These are phyloP conservation scores for Aporophyla lueneburgensis DNA, from an alignment of 2,888 invertebrate genomes.

Conservation along the genomic window DNA sequence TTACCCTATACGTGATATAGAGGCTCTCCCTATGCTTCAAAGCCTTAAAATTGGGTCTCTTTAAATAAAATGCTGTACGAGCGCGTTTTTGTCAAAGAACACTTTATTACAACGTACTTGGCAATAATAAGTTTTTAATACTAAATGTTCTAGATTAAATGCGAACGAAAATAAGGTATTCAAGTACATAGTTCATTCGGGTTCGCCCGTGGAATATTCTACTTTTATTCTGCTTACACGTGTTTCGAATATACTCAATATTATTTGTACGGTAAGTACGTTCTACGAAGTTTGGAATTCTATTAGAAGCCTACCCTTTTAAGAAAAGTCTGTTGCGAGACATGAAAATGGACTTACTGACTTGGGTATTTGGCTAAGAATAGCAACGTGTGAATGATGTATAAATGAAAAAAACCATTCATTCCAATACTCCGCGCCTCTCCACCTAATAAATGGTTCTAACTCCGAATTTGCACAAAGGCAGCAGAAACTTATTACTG, in stretches of 20 bases:
- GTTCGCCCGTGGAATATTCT: slow-evolving; percentile 6
- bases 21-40: slow-evolving; percentile 81
- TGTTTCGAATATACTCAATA: slow-evolving; percentile 27
- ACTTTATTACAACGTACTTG: slow-evolving; percentile 58
- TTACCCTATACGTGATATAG: slow-evolving; percentile 83
- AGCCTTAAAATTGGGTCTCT: slow-evolving; percentile 89
- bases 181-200: slow-evolving; percentile 8
- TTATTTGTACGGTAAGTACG: background rate
- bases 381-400: background rate
- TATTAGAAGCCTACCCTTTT: background rate
- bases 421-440: background rate
- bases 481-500: background rate
- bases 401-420: background rate
- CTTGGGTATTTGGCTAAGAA: background rate
- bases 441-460: background rate
- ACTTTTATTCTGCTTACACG: slow-evolving; percentile 35
- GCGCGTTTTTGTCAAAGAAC: slow-evolving; percentile 70
- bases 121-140: slow-evolving; percentile 57
- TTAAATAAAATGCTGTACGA: slow-evolving; percentile 81
- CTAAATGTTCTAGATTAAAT: slow-evolving; percentile 50
- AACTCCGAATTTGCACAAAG: background rate
- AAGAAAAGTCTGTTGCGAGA: background rate
- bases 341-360: background rate
- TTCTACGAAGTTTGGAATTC: slow-evolving; percentile 11
- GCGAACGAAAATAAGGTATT: slow-evolving; percentile 29